These are phyloP conservation scores for Dysmachus trigonus DNA, from an alignment of 2,888 invertebrate genomes.

Conservation along the genomic window DNA sequence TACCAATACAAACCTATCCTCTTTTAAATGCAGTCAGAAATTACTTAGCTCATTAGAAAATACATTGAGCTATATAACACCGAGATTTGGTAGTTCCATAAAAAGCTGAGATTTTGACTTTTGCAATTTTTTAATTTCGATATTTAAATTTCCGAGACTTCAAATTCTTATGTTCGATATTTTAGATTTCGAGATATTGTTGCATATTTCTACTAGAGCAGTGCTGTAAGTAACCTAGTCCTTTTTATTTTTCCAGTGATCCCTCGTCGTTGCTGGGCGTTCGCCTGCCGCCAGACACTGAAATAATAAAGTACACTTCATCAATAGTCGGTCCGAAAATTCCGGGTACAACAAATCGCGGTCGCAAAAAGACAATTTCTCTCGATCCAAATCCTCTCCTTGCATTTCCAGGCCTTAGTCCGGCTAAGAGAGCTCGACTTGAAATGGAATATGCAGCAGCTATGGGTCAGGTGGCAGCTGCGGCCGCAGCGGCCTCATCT, in stretches of 20 bases:
- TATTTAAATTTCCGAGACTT: neutral
- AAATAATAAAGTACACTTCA: constrained; percentile 90
- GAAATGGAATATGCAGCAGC: constrained; percentile 65
- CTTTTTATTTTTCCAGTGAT: constrained; percentile 68
- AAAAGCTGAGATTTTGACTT: neutral
- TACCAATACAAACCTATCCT: too few species aligned
- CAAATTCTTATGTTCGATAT: neutral
- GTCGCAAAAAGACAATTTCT: constrained; percentile 88
- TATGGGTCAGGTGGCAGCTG: constrained; percentile 61
- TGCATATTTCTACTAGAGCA: neutral
- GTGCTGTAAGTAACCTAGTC: neutral
- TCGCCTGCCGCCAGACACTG: constrained; percentile 85
- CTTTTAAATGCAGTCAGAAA: too few species aligned
- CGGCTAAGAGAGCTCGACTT: constrained; percentile 64
- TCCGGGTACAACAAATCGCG: constrained; percentile 83
- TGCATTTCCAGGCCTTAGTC: constrained; percentile 67
- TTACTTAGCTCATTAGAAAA: too few species aligned
- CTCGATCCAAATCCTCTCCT: constrained; percentile 73
- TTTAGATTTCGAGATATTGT: constrained; percentile 40
- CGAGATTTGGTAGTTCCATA: too few species aligned
- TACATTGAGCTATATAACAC: too few species aligned
- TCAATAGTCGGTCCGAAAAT: constrained; percentile 87
- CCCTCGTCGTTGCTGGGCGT: constrained; percentile 85
- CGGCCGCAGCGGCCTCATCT: constrained; percentile 47
- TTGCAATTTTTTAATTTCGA: neutral